Evolutionary conservation across 2,797 vertebrate species (phyloP), one percentile per base, ranked within the genome.

Genomic region (Pristis pectinata): DNA sequence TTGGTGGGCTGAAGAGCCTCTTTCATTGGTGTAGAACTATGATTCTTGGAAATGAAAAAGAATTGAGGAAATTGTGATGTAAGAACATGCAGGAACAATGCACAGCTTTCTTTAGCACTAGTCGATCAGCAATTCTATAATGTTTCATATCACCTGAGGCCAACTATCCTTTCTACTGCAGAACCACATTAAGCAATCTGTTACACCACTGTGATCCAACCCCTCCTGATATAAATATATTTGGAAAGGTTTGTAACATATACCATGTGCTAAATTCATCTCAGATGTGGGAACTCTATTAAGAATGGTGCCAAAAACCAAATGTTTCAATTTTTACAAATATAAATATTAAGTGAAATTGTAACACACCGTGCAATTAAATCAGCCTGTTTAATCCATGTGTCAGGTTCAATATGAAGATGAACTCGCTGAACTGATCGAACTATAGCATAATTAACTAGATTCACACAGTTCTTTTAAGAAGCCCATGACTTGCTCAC

Each of bases 281-380:
- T 89, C 85, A 89, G 85, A 89, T 89, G 59, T 89, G 85, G 85
- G 85, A 89, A 37, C 34, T 64, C 56, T 0, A 61, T 64, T 64
- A 89, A 89, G 15, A n/a, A 24, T 37, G 85, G 59, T 59, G 61
- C 34, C 17, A 1, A 89, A 89, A 89, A 64, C 15, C 15, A 22
- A n/a, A 89, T 37, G 85, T 89, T 89, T 24, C 56, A 17, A 13
- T 89, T 89, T 59, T 89, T 34, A n/a, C 13, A 87, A 87, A 17
- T 87, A 87, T 61, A 15, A n/a, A 4, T 61, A 64, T 89, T 64
- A 64, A 22, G 17, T 61, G 61, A 64, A 89, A 89, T 89, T 64
- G 56, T 61, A 37, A 89, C 85, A 22, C 59, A 8, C 85, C 89
- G 17, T 37, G 56, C 85, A 64, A 89, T 64, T 89, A 89, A 89